These are phyloP conservation scores for Spodoptera picta DNA, from an alignment of 2,888 invertebrate genomes.

Conservation along the genomic window DNA sequence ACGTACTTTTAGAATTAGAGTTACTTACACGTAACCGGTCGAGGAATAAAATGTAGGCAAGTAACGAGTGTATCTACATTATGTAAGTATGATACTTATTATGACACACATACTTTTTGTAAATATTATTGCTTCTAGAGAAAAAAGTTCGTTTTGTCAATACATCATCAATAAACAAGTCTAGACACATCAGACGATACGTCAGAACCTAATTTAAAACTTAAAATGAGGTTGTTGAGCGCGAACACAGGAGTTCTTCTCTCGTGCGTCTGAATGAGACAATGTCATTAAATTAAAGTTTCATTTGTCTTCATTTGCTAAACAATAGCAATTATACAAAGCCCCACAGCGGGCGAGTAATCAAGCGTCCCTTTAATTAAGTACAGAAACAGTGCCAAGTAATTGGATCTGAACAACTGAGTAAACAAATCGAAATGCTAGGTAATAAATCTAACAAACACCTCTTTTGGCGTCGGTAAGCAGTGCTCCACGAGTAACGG, in stretches of 20 bases:
- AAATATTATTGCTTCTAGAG: no score
- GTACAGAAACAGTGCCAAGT: slow-evolving; percentile 89
- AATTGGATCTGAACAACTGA: slow-evolving; percentile 89
- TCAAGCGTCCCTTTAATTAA: slow-evolving; percentile 89
- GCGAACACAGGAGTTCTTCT: slow-evolving; percentile 76
- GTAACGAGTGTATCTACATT: no score
- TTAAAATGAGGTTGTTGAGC: slow-evolving; percentile 72
- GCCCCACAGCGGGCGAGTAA: slow-evolving; percentile 88
- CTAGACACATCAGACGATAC: slow-evolving; percentile 20
- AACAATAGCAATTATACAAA: slow-evolving; percentile 89
- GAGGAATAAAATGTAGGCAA: no score
- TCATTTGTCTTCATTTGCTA: slow-evolving; percentile 89
- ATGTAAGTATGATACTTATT: no score
- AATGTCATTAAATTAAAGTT: slow-evolving; percentile 89
- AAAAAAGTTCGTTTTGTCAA: not conserved
- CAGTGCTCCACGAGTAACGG: slow-evolving; percentile 60
- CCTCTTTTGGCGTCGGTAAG: slow-evolving; percentile 82
- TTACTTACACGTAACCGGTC: no score
- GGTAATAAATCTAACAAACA: slow-evolving; percentile 88
- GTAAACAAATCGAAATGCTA: slow-evolving; percentile 88
- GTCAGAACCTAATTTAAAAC: slow-evolving; percentile 71
- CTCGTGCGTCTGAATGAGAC: slow-evolving; percentile 83
- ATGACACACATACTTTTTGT: no score
- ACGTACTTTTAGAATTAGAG: no score
- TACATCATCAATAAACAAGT: slow-evolving; percentile 6